Evolutionary conservation across 2,888 invertebrate species (phyloP).

Genomic region (Amiota mariae): DNA sequence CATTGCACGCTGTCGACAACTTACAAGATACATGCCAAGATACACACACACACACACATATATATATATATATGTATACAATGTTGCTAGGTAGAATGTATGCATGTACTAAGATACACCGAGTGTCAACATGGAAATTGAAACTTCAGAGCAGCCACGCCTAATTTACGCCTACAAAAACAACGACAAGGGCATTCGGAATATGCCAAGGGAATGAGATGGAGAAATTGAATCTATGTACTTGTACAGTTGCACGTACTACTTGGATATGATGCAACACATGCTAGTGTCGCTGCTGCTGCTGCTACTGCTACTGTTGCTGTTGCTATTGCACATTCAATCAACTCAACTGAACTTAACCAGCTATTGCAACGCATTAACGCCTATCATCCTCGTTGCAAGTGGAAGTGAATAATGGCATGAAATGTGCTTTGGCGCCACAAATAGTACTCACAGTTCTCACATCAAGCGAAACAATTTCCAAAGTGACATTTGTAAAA

Average conservation of each 20-base stretch:
- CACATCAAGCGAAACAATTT: too few species aligned
- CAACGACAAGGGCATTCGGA: neutral
- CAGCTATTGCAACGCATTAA: conserved; percentile 5
- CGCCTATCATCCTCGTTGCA: neutral
- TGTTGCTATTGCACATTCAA: neutral
- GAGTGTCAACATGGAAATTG: conserved; percentile 25
- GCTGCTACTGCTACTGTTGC: neutral
- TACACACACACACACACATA: conserved; percentile 23
- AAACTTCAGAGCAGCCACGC: conserved; percentile 10
- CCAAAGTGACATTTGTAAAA: conserved; percentile 10
- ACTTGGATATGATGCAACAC: neutral
- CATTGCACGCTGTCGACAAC: neutral
- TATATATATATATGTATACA: neutral
- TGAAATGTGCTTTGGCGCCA: too few species aligned
- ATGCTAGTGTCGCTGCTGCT: too few species aligned
- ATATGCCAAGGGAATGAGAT: neutral
- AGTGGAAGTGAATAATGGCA: too few species aligned
- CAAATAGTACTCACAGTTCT: too few species aligned
- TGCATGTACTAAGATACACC: neutral
- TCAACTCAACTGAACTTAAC: conserved; percentile 4
- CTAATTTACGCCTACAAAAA: conserved; percentile 14
- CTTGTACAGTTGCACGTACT: neutral
- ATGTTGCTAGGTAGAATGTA: too few species aligned
- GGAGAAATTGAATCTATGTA: too few species aligned
- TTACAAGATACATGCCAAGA: conserved; percentile 33